Base-by-base conservation (phyloP, 2,797 vertebrate genomes). In the Hydrophis major region DNA sequence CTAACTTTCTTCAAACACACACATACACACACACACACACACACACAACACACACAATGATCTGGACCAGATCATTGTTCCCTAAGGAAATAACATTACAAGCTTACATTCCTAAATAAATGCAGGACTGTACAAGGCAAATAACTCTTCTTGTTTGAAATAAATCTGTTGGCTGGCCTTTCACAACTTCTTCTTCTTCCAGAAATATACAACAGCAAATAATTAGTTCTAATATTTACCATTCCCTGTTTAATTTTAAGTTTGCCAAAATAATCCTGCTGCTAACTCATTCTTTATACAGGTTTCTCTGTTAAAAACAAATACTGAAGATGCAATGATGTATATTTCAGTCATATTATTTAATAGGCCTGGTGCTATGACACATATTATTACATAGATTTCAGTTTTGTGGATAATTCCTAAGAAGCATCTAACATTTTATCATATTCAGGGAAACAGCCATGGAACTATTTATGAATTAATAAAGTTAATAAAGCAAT, bases 1-100 rank as follows among this genome's bases (percentile, higher is more conserved):
- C 47, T 8, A 74, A 57, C 42, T 61, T 13, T 27, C n/a, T 69
- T 1, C 47, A 28, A 0, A 4, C 12, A 20, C 6, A 53, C 10
- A 14, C 25, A 42, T 1, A 87, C 32, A 50, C 6, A 61, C 28
- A 56, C 2, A 74, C 16, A 20, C 6, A 74, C 6, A 42, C 42
- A 42, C 42, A 42, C 2, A 42, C 2, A 42, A 37, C 2, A 42
- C 2, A 42, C 0, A 42, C 2, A 42, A 42, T 32, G 32, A 78
- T 2, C 6, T 4, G 87, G 4, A 27, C 0, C 47, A 87, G 0
- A 16, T n/a, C 25, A 92, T 94, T 93, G 42, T 83, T 93, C 78
- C 28, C 1, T 42, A 94, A 37, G 88, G 88, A 95, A 94, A 94
- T 94, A 88, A 69, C 92, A 89, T 94, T 94, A 95, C n/a, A 94